Evolutionary conservation across 2,797 vertebrate species (phyloP).

Genomic region (Adrianichthys oophorus): DNA sequence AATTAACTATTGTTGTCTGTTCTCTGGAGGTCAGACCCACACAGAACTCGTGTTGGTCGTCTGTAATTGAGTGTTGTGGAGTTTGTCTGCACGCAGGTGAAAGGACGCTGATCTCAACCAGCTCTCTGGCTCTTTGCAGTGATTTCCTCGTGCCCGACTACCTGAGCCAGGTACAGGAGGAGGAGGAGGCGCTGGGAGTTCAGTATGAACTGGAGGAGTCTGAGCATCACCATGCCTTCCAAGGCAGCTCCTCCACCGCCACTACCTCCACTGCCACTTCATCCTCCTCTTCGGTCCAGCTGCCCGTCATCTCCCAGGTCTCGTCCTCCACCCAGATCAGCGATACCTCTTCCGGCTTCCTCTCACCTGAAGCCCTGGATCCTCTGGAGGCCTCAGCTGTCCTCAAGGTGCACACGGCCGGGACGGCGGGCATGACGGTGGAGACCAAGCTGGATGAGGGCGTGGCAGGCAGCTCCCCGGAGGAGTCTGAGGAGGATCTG

Average conservation of each 20-base stretch:
- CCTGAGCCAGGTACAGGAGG: slow-evolving; percentile 96
- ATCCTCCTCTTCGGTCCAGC: slow-evolving; percentile 91
- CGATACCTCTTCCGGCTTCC: slow-evolving; percentile 85
- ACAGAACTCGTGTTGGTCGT: no score
- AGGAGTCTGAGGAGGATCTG: slow-evolving; percentile 77
- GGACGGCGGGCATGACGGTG: slow-evolving; percentile 60
- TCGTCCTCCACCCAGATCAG: slow-evolving; percentile 98
- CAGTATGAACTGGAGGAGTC: slow-evolving; percentile 91
- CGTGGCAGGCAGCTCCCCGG: slow-evolving; percentile 70
- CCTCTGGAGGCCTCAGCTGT: slow-evolving; percentile 82
- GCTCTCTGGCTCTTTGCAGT: slow-evolving; percentile 72
- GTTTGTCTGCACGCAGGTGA: not conserved
- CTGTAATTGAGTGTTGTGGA: no score
- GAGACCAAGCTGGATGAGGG: slow-evolving; percentile 70
- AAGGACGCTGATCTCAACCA: slow-evolving; percentile 7
- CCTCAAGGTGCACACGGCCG: slow-evolving; percentile 49
- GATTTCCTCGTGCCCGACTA: slow-evolving; percentile 99
- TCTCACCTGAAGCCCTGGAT: slow-evolving; percentile 78
- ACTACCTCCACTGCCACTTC: slow-evolving; percentile 50
- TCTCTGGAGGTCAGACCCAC: no score
- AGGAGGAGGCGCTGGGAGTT: slow-evolving; percentile 87
- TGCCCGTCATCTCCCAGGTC: slow-evolving; percentile 98
- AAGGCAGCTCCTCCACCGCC: slow-evolving; percentile 50
- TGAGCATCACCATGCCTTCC: slow-evolving; percentile 62
- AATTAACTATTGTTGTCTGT: no score